Evolutionary conservation across 2,797 vertebrate species (phyloP).

Genomic region (Pseudochromis fuscus): DNA sequence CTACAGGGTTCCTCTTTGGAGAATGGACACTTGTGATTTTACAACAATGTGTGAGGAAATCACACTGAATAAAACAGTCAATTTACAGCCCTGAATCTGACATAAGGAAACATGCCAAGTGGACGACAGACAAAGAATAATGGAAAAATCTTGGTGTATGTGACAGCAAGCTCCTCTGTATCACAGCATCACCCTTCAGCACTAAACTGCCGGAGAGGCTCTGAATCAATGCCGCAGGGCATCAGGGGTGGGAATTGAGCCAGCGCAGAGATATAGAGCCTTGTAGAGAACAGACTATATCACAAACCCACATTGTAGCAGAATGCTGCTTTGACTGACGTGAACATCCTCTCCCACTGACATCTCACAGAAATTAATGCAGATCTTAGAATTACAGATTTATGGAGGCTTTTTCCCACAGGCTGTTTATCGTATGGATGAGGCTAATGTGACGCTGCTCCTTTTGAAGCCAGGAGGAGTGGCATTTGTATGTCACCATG

Average conservation of each 20-base stretch:
- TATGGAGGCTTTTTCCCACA: background rate
- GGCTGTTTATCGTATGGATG: too few relatives aligned
- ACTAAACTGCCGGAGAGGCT: conserved; percentile 25
- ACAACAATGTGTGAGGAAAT: conserved; percentile 40
- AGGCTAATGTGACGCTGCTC: too few relatives aligned
- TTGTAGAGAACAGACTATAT: conserved; percentile 32
- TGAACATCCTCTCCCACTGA: conserved; percentile 43
- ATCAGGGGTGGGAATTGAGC: conserved; percentile 52
- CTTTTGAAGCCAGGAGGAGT: too few relatives aligned
- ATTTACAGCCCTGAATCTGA: conserved; percentile 34
- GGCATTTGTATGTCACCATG: too few relatives aligned
- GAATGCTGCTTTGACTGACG: conserved; percentile 48
- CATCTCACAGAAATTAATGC: conserved; percentile 42
- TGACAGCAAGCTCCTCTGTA: conserved; percentile 60
- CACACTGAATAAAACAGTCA: conserved; percentile 24
- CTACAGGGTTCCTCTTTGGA: background rate
- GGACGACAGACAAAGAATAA: conserved; percentile 45
- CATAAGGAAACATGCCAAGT: conserved; percentile 50
- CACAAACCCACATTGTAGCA: conserved; percentile 69
- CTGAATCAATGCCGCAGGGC: conserved; percentile 51
- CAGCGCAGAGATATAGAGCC: conserved; percentile 51
- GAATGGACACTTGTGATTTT: conserved; percentile 25
- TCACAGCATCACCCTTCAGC: conserved; percentile 42
- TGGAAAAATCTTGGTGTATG: conserved; percentile 38
- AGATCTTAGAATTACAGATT: conserved; percentile 5